Conservation (phyloP, 2,113 vertebrate species). For the Semicossyphus pulcher region DNA sequence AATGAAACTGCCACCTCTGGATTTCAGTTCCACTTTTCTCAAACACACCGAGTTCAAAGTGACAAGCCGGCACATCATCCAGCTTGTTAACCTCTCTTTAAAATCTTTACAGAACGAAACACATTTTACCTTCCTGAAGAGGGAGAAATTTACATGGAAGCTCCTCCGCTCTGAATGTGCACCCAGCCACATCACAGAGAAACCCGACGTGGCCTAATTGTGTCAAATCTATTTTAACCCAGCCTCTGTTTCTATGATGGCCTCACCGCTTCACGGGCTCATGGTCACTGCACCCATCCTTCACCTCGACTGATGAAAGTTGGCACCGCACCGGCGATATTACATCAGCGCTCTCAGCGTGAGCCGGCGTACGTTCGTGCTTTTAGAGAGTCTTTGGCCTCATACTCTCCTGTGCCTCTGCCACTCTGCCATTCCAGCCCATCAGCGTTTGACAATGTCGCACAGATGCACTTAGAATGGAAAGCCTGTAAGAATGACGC, state of each 20-base stretch:
- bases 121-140: slow-evolving; percentile 23
- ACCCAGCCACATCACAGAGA: slow-evolving; percentile 43
- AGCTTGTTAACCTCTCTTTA: slow-evolving; percentile 27
- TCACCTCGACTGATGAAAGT: slow-evolving; percentile 65
- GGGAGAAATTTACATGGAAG: slow-evolving; percentile 46
- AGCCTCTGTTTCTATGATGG: slow-evolving; percentile 45
- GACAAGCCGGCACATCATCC: slow-evolving; percentile 6
- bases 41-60: slow-evolving; percentile 5
- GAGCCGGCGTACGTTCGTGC: slow-evolving; percentile 9
- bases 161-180: slow-evolving; percentile 41
- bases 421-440: slow-evolving; percentile 47
- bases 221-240: slow-evolving; percentile 77
- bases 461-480: slow-evolving; percentile 56
- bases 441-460: slow-evolving; percentile 67
- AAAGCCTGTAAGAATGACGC: slow-evolving; percentile 28
- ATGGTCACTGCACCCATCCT: slow-evolving; percentile 75
- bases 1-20: slow-evolving; percentile 11
- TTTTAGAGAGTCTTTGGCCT: slow-evolving; percentile 60
- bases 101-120: background rate
- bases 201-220: slow-evolving; percentile 77
- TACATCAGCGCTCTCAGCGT: slow-evolving; percentile 53
- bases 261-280: slow-evolving; percentile 66
- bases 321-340: slow-evolving; percentile 61
- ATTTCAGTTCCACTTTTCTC: slow-evolving; percentile 17
- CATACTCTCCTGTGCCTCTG: slow-evolving; percentile 35